These are phyloP conservation scores for Phaethon lepturus DNA, from an alignment of 2,113 vertebrate species.

Conservation along the genomic window DNA sequence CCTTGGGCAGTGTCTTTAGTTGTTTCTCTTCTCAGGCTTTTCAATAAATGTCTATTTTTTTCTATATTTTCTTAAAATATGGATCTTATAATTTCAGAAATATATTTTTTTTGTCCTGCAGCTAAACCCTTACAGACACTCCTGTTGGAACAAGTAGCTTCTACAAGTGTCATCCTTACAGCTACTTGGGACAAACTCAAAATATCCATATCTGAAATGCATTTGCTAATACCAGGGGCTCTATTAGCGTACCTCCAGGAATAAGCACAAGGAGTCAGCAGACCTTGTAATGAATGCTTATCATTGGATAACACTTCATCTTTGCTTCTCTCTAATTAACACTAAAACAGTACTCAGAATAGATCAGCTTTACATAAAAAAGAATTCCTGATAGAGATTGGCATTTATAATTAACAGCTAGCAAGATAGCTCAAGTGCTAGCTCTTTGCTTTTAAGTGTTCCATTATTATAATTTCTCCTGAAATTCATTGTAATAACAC, in stretches of 20 bases:
- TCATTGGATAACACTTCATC: background rate
- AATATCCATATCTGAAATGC: rapidly evolving
- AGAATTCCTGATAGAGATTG: slow-evolving; percentile 49
- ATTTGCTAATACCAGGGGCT: background rate
- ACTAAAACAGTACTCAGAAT: slow-evolving; percentile 8
- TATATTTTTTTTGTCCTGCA: background rate
- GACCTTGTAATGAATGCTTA: slow-evolving; percentile 3
- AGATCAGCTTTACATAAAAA: slow-evolving; percentile 12
- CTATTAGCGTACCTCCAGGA: background rate
- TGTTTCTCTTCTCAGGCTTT: background rate
- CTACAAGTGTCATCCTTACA: background rate
- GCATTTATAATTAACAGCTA: slow-evolving; percentile 69
- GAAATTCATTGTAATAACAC: slow-evolving; percentile 53
- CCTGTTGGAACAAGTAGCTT: background rate
- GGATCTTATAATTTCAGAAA: background rate
- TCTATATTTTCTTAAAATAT: background rate
- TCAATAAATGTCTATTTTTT: background rate
- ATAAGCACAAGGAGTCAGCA: background rate
- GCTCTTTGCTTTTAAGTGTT: slow-evolving; percentile 63
- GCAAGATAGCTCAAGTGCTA: slow-evolving; percentile 16
- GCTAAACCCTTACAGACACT: background rate
- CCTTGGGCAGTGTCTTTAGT: background rate
- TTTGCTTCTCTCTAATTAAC: slow-evolving; percentile 42
- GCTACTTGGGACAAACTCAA: background rate
- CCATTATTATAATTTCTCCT: slow-evolving; percentile 60